Conservation (phyloP, 2,888 invertebrate species). For the Acrocera orbiculus region DNA sequence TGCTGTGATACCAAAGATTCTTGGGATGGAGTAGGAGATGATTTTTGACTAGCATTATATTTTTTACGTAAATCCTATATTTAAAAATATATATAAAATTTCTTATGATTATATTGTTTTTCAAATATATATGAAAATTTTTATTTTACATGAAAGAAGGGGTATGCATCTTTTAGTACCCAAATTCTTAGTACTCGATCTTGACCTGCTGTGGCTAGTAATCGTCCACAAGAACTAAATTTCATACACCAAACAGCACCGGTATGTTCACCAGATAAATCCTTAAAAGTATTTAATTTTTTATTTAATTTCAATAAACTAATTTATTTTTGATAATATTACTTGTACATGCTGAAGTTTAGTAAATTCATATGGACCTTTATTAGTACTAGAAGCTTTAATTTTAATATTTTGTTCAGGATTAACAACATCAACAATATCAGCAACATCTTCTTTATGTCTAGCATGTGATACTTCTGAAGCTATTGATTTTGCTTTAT, state of each 20-base stretch:
- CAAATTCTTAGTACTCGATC: conserved; percentile 87
- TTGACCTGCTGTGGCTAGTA: conserved; percentile 94
- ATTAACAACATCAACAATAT: conserved; percentile 65
- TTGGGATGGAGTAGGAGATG: conserved; percentile 83
- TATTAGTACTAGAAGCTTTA: conserved; percentile 89
- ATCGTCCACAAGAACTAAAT: conserved; percentile 86
- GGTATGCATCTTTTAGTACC: conserved; percentile 79
- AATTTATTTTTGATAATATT: conserved; percentile 1
- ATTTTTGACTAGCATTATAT: conserved; percentile 73
- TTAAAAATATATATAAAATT: conserved; percentile 6
- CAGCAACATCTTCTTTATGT: conserved; percentile 71
- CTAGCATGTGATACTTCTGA: conserved; percentile 77
- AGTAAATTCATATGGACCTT: conserved; percentile 93
- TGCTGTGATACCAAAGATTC: conserved; percentile 74
- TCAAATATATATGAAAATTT: background rate
- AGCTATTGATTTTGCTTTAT: conserved; percentile 76
- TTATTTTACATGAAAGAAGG: conserved; percentile 60
- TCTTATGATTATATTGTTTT: background rate
- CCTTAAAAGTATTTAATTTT: conserved; percentile 28
- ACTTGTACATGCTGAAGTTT: conserved; percentile 77
- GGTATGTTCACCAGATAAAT: conserved; percentile 64
- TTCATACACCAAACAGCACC: conserved; percentile 99
- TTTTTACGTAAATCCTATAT: conserved; percentile 83
- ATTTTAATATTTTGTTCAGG: conserved; percentile 69
- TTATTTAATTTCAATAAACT: too few species aligned